Base-by-base conservation (phyloP, 2,888 invertebrate genomes). In the Polydrusus cervinus region DNA sequence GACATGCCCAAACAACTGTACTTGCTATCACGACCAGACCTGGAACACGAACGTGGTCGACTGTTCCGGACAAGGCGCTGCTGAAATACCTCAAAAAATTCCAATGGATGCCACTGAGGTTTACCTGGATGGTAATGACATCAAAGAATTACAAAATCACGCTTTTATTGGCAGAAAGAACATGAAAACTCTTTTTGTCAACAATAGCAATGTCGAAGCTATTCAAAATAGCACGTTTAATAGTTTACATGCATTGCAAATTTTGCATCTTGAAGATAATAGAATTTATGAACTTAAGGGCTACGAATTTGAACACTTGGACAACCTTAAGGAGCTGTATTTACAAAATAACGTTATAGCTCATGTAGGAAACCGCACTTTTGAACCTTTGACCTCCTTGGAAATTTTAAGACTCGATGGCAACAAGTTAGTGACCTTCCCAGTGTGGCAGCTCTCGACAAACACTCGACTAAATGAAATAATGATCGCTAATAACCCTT, bases 81-180 rank as follows among this genome's bases (percentile, higher is more conserved):
- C 89, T 77, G 93, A 94, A 86, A 92, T 97, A 81, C 97, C 97
- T 0, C 90, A 92, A 43, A 92, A 94, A 81, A 93, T 98, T 84
- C 98, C 98, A 1, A 96, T 97, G 94, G 97, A 97, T 85, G 96
- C 96, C 8, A 97, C 97, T 8, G 96, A 97, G 85, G 92, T 98
- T 77, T 96, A 96, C 86, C 89, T 98, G 83, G 97, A 97, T 85
- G 97, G 97, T 47, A 97, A 97, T 87, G 92, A 95, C 83, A 91
- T 97, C 80, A 92, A 91, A 77, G 93, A 94, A 83, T 88, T 98
- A 80, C 93, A 95, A 85, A 93, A 94, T 84, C 94, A 96, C 85
- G 94, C 94, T 70, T 96, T 98, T 86, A 95, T 96, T 80, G 97
- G 96, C 0, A 91, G 96, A 65, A 96, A 96, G 85, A 96, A 95